Evolutionary conservation across 2,113 vertebrate species (phyloP), one percentile per base, ranked within the genome.

Genomic region (Platysteira castanea): DNA sequence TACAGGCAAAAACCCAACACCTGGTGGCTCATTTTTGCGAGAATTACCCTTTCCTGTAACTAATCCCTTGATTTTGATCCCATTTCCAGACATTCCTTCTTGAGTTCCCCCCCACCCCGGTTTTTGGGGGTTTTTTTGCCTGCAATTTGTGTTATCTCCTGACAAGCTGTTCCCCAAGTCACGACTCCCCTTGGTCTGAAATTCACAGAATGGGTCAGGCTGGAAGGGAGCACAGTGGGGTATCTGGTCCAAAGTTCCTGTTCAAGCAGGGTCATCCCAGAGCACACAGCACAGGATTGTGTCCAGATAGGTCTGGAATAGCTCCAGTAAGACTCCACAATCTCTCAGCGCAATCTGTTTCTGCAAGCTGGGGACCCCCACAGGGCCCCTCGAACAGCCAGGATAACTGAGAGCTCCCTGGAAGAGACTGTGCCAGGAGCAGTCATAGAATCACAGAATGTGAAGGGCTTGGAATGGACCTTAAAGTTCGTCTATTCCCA

Each of bases 21-120:
- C 8, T 10, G 31, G 1, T 2, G 10, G 49, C 21, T 73, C 37
- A 8, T n/a, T 57, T 53, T 46, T 24, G 73, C 0, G 0, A 19
- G 12, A 57, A 30, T 16, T 23, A 18, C 33, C 26, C 15, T 69
- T 63, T 50, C 9, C 26, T 3, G 0, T 21, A 30, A 30, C 14
- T 27, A 59, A 70, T 39, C 30, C 11, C 21, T 59, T 56, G 11
- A 16, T 68, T 78, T 13, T 14, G 1, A 42, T n/a, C 10, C 26
- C 0, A 0, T 68, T 70, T 44, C 9, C 67, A n/a, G 13, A 23
- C 22, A 16, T 19, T 2, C 1, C 22, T 33, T 17, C 7, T 9
- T 50, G 42, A 4, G 10, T 47, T 33, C 7, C 3, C n/a, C n/a
- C n/a, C n/a, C n/a, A n/a, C n/a, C n/a, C n/a, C n/a, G n/a, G n/a